Conservation (phyloP, 2,113 vertebrate species). For the Arvicanthis niloticus region DNA sequence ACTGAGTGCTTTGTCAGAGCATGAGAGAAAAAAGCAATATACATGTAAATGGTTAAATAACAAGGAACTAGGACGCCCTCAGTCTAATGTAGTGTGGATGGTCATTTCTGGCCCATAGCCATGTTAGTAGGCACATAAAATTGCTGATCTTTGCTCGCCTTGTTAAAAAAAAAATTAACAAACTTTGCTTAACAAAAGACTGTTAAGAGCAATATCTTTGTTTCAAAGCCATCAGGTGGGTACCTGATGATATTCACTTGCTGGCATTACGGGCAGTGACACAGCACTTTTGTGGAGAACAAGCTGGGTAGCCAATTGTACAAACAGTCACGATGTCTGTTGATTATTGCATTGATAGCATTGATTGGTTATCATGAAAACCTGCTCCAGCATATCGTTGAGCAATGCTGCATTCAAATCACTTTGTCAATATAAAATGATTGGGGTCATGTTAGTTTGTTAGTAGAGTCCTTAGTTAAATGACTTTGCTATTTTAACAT, state of each 20-base stretch:
- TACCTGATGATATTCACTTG: constrained; percentile 64
- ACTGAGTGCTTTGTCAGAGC: no score
- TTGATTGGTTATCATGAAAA: not conserved
- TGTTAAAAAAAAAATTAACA: constrained; percentile 36
- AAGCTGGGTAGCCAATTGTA: not conserved
- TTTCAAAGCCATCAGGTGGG: constrained; percentile 77
- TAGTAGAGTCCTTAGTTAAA: constrained; percentile 54
- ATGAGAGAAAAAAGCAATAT: no score
- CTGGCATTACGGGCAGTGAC: constrained; percentile 21
- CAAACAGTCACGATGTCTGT: not conserved
- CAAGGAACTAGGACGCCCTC: not conserved
- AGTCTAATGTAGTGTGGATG: not conserved
- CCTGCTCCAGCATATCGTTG: not conserved
- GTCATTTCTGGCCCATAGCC: not conserved
- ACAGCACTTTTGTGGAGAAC: not conserved
- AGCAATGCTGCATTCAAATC: not conserved
- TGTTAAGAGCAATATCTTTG: not conserved
- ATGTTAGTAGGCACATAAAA: not conserved
- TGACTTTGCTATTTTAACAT: not conserved
- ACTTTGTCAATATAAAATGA: not conserved
- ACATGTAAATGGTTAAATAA: not conserved
- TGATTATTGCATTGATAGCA: not conserved
- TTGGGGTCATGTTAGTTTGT: not conserved
- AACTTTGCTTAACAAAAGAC: no score
- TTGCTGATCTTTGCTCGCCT: not conserved